These are phyloP conservation scores for Actenoides lindsayi DNA, from an alignment of 2,113 vertebrate genomes.

Conservation along the genomic window DNA sequence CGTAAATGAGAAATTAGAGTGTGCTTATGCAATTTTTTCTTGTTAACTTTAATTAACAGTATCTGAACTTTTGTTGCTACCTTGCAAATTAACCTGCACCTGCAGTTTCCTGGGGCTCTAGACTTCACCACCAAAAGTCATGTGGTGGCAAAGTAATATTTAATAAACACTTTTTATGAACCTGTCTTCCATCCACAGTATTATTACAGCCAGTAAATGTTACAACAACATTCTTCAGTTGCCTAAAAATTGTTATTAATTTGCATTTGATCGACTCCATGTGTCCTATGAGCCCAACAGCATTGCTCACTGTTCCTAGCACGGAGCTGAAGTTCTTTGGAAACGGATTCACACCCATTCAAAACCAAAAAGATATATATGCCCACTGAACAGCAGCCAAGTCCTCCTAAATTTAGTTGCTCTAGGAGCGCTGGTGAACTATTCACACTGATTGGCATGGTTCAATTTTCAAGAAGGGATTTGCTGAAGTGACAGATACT, in stretches of 20 bases:
- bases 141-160: neutral
- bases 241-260: conserved; percentile 77
- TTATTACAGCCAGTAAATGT: conserved; percentile 43
- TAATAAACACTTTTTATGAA: conserved; percentile 55
- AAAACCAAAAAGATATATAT: neutral
- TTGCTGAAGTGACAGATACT: conserved; percentile 63
- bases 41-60: neutral
- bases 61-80: neutral
- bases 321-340: neutral
- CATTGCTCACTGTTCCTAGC: neutral
- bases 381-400: neutral
- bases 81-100: neutral
- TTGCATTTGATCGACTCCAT: conserved; percentile 74
- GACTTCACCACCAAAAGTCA: neutral
- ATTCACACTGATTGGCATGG: conserved; percentile 49
- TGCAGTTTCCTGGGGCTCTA: neutral
- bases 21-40: neutral
- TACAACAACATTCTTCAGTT: neutral
- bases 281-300: conserved; percentile 35
- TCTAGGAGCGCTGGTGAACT: neutral
- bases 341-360: conserved; percentile 25
- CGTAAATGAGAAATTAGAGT: neutral
- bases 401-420: neutral
- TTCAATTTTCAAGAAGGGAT: conserved; percentile 62
- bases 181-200: neutral